Percentiles rank a stretch among this genome's conserved stretches.
Evolutionary conservation across 2,113 vertebrate species (phyloP).

Genomic region (Capra hircus): DNA sequence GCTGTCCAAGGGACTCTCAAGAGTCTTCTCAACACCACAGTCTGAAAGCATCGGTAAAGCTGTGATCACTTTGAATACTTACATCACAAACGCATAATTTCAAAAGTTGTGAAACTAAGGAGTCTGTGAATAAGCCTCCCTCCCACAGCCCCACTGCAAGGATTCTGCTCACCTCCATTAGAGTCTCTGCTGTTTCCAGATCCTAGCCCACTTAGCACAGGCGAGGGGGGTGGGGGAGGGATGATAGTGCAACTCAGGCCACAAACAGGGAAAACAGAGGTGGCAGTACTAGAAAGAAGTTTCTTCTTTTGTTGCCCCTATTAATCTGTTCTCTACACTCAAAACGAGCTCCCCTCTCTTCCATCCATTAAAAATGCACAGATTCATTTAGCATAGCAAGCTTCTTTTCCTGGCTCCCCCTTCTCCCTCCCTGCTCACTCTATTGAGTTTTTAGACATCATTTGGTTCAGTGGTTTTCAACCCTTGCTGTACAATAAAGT

Average conservation of each 20-base stretch:
- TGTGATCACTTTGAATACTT: background rate
- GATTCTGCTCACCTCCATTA: background rate
- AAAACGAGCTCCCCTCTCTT: background rate
- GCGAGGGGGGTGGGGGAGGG: background rate
- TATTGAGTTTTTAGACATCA: background rate
- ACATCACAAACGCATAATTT: background rate
- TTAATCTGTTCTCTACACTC: background rate
- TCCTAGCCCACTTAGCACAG: background rate
- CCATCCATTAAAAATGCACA: background rate
- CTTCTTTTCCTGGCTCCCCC: background rate
- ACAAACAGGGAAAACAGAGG: background rate
- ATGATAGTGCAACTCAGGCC: background rate
- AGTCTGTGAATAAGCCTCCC: background rate
- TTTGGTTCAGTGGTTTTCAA: background rate
- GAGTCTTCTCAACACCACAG: background rate
- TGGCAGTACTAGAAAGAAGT: background rate
- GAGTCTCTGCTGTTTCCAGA: background rate
- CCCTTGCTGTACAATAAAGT: background rate
- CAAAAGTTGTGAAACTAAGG: background rate
- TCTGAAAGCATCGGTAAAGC: background rate
- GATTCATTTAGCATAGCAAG: background rate
- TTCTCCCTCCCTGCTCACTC: background rate
- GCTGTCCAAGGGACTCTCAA: background rate
- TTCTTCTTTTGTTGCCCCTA: background rate
- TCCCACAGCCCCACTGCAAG: background rate